Evolutionary conservation across 2,113 vertebrate genomes (phyloP).

Genomic region (Struthio camelus): DNA sequence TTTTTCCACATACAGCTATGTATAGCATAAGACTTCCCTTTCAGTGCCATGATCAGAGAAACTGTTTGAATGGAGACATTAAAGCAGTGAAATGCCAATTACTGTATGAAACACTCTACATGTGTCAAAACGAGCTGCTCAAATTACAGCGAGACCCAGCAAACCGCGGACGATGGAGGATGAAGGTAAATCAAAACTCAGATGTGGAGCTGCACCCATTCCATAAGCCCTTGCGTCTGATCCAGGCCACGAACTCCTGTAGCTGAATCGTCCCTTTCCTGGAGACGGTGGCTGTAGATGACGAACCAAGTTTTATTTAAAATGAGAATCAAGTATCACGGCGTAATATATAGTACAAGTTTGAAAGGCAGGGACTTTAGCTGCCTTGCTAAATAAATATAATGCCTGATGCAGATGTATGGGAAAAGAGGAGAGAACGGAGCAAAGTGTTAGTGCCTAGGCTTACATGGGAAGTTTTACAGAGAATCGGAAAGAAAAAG

Average conservation of each 20-base stretch:
- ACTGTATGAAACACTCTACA: constrained; percentile 15
- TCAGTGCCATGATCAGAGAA: constrained; percentile 45
- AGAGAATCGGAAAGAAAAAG: background rate
- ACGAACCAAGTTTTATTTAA: constrained; percentile 34
- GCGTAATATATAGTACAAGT: background rate
- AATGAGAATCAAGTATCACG: background rate
- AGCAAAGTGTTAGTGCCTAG: rapidly evolving
- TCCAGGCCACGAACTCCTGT: background rate
- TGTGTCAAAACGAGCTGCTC: constrained; percentile 17
- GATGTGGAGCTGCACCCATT: background rate
- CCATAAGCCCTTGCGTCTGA: background rate
- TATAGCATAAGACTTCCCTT: background rate
- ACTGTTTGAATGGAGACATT: constrained; percentile 48
- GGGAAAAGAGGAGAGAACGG: background rate
- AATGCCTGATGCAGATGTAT: background rate
- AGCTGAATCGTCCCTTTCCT: background rate
- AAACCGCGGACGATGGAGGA: background rate
- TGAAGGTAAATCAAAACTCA: background rate
- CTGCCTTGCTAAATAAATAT: background rate
- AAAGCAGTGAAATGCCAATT: constrained; percentile 48
- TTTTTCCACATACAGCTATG: background rate
- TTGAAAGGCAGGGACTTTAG: constrained; percentile 25
- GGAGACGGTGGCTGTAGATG: background rate
- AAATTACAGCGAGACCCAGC: background rate
- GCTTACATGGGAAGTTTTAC: background rate